Evolutionary conservation across 2,888 invertebrate species (phyloP), one percentile per base, ranked within the genome.

Genomic region (Phlogophora meticulosa): DNA sequence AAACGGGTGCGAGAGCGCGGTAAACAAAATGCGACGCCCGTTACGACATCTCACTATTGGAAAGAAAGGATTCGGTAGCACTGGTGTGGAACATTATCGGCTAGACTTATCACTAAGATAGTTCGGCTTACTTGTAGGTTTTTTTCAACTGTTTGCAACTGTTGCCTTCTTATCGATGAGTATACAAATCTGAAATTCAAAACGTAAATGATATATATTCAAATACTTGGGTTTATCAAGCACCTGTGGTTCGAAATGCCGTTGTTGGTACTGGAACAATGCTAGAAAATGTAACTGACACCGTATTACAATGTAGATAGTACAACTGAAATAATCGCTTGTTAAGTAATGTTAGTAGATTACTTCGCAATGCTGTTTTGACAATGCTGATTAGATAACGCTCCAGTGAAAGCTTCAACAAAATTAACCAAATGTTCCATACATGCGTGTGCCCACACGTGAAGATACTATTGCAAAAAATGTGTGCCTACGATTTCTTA

Each of bases 21-120:
- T 91, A 92, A 92, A 93, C 90, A 90, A 90, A 91, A 91, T 88
- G 78, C 76, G 80, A 69, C 63, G 90, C 92, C 93, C 83, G 92
- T 94, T 93, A 91, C 95, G 89, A 93, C 93, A 93, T 91, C 88
- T 85, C 52, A 84, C 81, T 82, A 87, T 90, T 85, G 85, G 84
- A 81, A 87, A 85, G 81, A 85, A 89, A 79, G 77, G 70, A 72
- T 74, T 76, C 52, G 64, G 57, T 72, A 57, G 45, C 28, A 38
- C 15, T 13, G n/a, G 55, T 68, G 55, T 71, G 67, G 34, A 48
- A 58, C 64, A 68, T 58, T 53, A 65, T 56, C 20, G 1, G 45
- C 7, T 20, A 32, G 7, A n/a, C 10, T 49, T 49, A 51, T 55
- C 40, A 2, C 7, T 49, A 1, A 34, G 20, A 17, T 2, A 42